phyloP scores from a whole-genome alignment of 2,113 vertebrate genomes.

The Galbula dea region DNA sequence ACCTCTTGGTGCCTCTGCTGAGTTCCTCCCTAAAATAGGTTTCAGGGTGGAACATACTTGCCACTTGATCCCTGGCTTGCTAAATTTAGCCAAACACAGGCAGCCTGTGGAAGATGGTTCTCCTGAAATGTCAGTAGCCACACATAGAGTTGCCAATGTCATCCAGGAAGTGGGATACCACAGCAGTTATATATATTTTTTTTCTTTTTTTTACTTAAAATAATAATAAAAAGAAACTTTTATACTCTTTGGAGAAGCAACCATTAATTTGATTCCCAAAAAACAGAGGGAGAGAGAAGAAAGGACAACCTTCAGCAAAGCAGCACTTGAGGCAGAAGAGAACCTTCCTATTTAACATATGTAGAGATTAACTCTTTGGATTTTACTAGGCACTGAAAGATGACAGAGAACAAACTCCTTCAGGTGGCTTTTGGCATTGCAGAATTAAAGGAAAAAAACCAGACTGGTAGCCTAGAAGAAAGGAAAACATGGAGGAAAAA shows the following conservation, averaged over 20 bases:
- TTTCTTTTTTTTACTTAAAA: slow-evolving; percentile 26
- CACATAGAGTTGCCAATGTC: slow-evolving; percentile 35
- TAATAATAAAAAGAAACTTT: slow-evolving; percentile 54
- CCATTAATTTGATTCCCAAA: slow-evolving; percentile 34
- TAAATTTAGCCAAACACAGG: slow-evolving; percentile 58
- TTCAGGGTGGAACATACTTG: slow-evolving; percentile 57
- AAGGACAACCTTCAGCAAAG: neutral
- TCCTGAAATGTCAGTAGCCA: slow-evolving; percentile 55
- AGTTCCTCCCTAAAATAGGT: slow-evolving; percentile 58
- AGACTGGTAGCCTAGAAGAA: neutral
- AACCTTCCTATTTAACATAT: neutral
- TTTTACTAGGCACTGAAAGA: neutral
- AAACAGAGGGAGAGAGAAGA: neutral
- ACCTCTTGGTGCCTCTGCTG: slow-evolving; percentile 29
- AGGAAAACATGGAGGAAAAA: neutral
- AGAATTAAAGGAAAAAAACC: neutral
- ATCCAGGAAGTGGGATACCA: slow-evolving; percentile 62
- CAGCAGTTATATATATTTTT: neutral
- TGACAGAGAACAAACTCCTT: neutral
- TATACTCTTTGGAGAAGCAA: slow-evolving; percentile 7
- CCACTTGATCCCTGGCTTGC: slow-evolving; percentile 46
- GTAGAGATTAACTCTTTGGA: neutral
- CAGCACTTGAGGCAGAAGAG: neutral
- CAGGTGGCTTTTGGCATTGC: neutral
- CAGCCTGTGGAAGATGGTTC: slow-evolving; percentile 35